These are phyloP conservation scores for Anomalospiza imberbis DNA, from an alignment of 2,797 vertebrate genomes.

Conservation along the genomic window DNA sequence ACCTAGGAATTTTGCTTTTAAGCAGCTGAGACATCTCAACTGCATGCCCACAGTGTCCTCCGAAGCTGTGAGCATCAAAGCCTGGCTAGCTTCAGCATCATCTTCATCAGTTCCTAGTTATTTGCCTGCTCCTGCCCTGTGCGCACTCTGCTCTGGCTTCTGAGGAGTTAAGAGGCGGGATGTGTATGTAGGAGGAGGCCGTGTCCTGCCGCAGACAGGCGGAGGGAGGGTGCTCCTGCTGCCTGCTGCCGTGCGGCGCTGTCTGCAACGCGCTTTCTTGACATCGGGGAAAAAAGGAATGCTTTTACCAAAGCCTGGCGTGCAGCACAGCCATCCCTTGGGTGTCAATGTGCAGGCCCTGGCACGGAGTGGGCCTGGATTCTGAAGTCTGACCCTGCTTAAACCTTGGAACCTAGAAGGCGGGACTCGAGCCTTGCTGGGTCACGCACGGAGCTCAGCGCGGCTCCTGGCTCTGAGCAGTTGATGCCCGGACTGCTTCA, in stretches of 20 bases:
- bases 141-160: background rate
- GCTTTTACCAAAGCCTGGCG: background rate
- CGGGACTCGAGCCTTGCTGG: background rate
- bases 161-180: background rate
- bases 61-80: background rate
- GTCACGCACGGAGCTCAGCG: background rate
- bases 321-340: background rate
- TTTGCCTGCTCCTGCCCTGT: background rate
- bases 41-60: background rate
- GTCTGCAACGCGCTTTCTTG: background rate
- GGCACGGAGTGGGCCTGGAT: background rate
- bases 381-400: background rate
- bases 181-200: background rate
- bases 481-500: fast-evolving
- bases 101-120: background rate
- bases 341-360: too few species aligned
- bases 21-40: background rate
- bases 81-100: background rate
- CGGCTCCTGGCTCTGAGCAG: background rate
- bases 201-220: background rate
- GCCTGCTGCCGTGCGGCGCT: background rate
- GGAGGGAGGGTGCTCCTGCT: background rate
- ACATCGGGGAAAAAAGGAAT: too few species aligned
- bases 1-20: background rate
- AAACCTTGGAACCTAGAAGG: background rate